Conservation (phyloP, 2,888 invertebrate genomes). For the Embidobia sp. region DNA sequence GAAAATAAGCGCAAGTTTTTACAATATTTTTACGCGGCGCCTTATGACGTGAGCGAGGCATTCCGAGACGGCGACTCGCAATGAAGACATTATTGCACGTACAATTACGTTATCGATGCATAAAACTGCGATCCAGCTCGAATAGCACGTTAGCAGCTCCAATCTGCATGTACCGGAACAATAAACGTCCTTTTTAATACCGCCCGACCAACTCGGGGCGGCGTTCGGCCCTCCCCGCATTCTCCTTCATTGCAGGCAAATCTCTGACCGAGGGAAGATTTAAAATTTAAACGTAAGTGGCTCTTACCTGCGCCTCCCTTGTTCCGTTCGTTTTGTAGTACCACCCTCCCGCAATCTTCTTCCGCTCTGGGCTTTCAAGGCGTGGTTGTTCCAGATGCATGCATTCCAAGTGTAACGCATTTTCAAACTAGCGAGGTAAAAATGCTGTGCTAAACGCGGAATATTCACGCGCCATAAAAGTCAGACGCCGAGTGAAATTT, state of each 20-base stretch:
- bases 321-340: conserved; percentile 67
- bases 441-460: conserved; percentile 49
- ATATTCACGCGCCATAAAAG: conserved; percentile 50
- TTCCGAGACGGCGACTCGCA: not conserved
- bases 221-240: conserved; percentile 22
- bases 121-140: conserved; percentile 13
- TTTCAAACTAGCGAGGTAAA: conserved; percentile 63
- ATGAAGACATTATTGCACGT: conserved; percentile 45
- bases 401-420: conserved; percentile 69
- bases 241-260: conserved; percentile 64
- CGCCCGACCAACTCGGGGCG: conserved; percentile 12
- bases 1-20: conserved; percentile 24
- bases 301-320: conserved; percentile 68
- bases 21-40: conserved; percentile 2
- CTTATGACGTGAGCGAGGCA: no score
- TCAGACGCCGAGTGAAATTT: conserved; percentile 38
- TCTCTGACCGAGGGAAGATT: conserved; percentile 72
- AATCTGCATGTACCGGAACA: conserved; percentile 52
- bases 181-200: conserved; percentile 34
- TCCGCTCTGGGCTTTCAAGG: conserved; percentile 68
- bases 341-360: conserved; percentile 66
- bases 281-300: conserved; percentile 75
- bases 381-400: conserved; percentile 74
- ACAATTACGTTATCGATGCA: conserved; percentile 46
- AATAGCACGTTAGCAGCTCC: conserved; percentile 14